A percentile compares a stretch with the other conserved stretches of the same genome.
Evolutionary conservation across 2,113 vertebrate species (phyloP).

Genomic region (Anseranas semipalmata): DNA sequence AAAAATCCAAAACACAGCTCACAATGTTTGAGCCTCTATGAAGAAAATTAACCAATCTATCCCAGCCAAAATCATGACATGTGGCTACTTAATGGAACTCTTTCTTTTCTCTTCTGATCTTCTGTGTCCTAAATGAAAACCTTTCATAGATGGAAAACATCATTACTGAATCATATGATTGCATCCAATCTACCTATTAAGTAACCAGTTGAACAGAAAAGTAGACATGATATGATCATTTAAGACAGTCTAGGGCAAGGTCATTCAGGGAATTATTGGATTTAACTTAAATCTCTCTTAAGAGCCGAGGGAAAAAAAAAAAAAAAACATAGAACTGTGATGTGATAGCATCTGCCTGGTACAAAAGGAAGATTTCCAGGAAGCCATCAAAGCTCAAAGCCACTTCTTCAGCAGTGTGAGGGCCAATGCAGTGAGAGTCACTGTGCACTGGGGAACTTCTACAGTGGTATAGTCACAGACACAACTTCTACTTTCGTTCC

Average conservation of each 20-base stretch:
- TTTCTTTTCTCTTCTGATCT: not conserved
- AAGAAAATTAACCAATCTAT: too few species aligned
- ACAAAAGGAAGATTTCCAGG: fast-evolving
- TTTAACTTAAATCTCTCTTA: not conserved
- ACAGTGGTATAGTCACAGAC: not conserved
- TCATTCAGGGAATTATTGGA: not conserved
- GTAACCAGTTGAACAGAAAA: not conserved
- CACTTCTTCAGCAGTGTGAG: not conserved
- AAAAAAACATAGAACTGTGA: not conserved
- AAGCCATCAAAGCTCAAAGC: not conserved
- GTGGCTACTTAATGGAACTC: not conserved
- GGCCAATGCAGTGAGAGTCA: not conserved
- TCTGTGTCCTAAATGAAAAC: not conserved
- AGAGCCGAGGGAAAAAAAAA: not conserved
- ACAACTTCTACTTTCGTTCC: not conserved
- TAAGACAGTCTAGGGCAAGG: fast-evolving
- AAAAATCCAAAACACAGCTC: too few species aligned
- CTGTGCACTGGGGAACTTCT: not conserved
- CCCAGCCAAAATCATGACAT: too few species aligned
- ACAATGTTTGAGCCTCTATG: too few species aligned
- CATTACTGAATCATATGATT: not conserved
- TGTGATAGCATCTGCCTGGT: not conserved
- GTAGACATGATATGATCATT: not conserved
- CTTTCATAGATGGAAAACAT: not conserved
- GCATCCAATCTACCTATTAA: not conserved